phyloP scores from a whole-genome alignment of 2,888 invertebrate genomes.

The Heteromyza rotundicornis region DNA sequence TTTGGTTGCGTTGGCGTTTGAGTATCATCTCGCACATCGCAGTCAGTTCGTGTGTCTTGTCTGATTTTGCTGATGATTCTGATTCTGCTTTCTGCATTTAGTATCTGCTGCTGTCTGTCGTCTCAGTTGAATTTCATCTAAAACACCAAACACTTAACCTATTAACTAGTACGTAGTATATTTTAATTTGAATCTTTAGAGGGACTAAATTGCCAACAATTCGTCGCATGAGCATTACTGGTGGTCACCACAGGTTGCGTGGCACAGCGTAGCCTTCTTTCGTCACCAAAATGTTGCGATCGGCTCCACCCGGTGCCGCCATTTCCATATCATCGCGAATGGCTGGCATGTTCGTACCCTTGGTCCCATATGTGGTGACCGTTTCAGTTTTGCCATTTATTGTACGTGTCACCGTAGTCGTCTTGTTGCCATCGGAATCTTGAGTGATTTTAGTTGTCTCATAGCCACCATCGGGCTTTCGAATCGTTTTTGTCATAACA shows the following conservation, averaged over 20 bases:
- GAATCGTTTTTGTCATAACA: constrained; percentile 65
- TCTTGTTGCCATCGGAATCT: constrained; percentile 68
- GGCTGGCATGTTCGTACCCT: not conserved
- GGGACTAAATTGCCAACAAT: constrained; percentile 49
- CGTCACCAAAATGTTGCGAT: constrained; percentile 59
- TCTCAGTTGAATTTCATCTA: constrained; percentile 60
- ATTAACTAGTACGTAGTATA: constrained; percentile 58
- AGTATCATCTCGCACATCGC: not conserved
- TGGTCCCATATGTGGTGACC: constrained; percentile 43
- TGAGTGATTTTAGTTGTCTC: constrained; percentile 66
- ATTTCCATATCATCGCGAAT: not conserved
- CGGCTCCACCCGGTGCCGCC: constrained; percentile 32
- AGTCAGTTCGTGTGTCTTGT: not conserved
- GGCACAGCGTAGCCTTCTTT: constrained; percentile 63
- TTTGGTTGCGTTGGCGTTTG: not conserved
- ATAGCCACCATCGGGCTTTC: constrained; percentile 67
- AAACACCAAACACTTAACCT: constrained; percentile 62
- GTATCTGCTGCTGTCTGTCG: constrained; percentile 46
- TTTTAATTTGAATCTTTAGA: constrained; percentile 55
- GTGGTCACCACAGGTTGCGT: constrained; percentile 63
- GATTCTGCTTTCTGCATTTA: constrained; percentile 6
- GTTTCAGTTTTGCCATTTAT: constrained; percentile 58
- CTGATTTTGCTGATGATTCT: constrained; percentile 1
- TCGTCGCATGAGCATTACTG: constrained; percentile 27
- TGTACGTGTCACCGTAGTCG: constrained; percentile 65